These are phyloP conservation scores for Argyrosomus japonicus DNA, from an alignment of 2,113 vertebrate genomes.

Conservation along the genomic window DNA sequence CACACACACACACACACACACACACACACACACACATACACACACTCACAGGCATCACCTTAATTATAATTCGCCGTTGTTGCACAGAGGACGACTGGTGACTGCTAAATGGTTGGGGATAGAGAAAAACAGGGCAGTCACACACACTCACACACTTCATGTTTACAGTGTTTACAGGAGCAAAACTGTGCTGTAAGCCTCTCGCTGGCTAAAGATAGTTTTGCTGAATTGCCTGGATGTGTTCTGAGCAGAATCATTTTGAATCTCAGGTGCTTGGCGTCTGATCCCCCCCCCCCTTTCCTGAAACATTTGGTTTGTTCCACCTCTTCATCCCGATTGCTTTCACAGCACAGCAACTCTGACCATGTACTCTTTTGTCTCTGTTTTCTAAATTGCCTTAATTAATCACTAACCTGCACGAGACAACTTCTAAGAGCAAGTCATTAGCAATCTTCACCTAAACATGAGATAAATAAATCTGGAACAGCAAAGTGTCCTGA, in stretches of 20 bases:
- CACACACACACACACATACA: constrained; percentile 9
- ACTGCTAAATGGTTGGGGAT: constrained; percentile 14
- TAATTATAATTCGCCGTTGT: constrained; percentile 62
- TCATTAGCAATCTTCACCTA: not conserved
- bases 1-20: too few relatives aligned
- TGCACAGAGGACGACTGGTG: constrained; percentile 30
- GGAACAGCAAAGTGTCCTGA: not conserved
- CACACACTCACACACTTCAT: constrained; percentile 35
- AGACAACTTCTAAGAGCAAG: not conserved
- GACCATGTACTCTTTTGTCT: not conserved
- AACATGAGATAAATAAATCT: not conserved
- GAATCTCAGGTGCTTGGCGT: constrained; percentile 26
- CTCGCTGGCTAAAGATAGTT: constrained; percentile 61
- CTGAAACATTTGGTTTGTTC: constrained; percentile 16
- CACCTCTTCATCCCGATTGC: not conserved
- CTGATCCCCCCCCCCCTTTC: not conserved
- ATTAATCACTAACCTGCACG: not conserved
- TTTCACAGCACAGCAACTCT: not conserved
- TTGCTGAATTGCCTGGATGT: constrained; percentile 57
- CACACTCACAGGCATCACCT: constrained; percentile 41
- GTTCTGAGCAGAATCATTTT: constrained; percentile 36
- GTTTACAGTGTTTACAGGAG: constrained; percentile 53
- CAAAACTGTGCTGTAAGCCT: constrained; percentile 51
- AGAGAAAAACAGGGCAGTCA: constrained; percentile 25
- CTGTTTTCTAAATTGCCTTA: too few relatives aligned